Base-by-base conservation (phyloP, 2,888 invertebrate genomes). In the Nowickia ferox region DNA sequence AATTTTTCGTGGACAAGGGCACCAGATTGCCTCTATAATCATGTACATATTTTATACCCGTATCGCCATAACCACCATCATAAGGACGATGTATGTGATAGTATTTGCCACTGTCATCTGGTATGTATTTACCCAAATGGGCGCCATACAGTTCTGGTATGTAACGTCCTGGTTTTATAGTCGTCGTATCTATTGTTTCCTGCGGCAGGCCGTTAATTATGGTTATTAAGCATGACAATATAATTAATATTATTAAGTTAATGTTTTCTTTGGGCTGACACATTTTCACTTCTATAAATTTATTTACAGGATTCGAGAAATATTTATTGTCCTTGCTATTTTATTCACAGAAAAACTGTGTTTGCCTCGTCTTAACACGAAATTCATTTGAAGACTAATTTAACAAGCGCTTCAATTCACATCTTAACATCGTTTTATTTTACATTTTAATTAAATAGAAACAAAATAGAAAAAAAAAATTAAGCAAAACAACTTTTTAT, bases 101-200 rank as follows among this genome's bases (percentile, higher is more conserved):
- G 88, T 94, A 95, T 88, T 91, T 93, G 11, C 94, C 95, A 85
- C 94, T 94, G 57, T 94, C 93, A 1, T 94, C 93, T 0, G 93
- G 94, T 22, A 93, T 87, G 87, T 95, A 95, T 89, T 94, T 94
- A 1, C 95, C 95, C n/a, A 84, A 82, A 87, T 94, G 93, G 19
- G 86, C 89, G 0, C 92, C 92, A 63, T 90, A 88, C 38, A 89
- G 53, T 46, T 90, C 88, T 0, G 90, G 92, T 9, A 88, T 79
- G 78, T 92, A 92, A 40, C 88, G 89, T 0, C 92, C 92, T 0
- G 89, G 88, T 8, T 76, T 81, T 38, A 84, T 22, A 4, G 82
- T 77, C 11, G 78, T 59, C 4, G 46, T n/a, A 38, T 87, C 30
- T 6, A 30, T 30, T 30, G 30, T 30, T 30, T 30, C 85, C 61